Base-by-base conservation (phyloP, 23 tunicate species). In the Aplidium turbinatum region DNA sequence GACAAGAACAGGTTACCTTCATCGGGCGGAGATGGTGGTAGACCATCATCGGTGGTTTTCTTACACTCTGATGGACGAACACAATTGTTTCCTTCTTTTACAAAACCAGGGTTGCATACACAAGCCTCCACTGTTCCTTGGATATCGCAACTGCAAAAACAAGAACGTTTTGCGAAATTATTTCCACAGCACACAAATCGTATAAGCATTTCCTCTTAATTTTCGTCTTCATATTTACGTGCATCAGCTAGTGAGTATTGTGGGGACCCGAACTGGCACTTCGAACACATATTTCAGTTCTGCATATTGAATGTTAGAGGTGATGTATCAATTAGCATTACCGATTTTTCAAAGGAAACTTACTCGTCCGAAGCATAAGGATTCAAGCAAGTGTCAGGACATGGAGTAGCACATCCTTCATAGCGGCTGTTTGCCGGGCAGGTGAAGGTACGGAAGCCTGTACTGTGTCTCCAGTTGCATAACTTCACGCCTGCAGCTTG, bases 101-200 rank as follows among this genome's bases (percentile, higher is more conserved):
- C 50, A 58, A 68, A 85, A 25, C 91, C 91, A 23, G 28, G 70
- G 40, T 85, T 46, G 53, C 91, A 85, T 26, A 77, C 78, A 70
- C 91, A 85, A 48, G 38, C 91, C 47, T 85, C 91, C 55, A 85
- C 87, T 3, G n/a, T 29, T 5, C 87, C 87, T 26, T 33, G 51
- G 18, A 72, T 46, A 1, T 33, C 46, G 47, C 87, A 81, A n/a
- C n/a, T n/a, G n/a, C n/a, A n/a, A 11, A 45, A 45, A 16, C 50
- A 11, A 11, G 11, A 45, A 45, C 16, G 11, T 45, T n/a, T 56
- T 56, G n/a, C 63, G 22, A 56, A 16, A 56, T 19, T 56, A 25
- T 16, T 7, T 56, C n/a, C n/a, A n/a, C n/a, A n/a, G n/a, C n/a
- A n/a, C n/a, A n/a, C n/a, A n/a, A n/a, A n/a, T n/a, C n/a, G n/a